A percentile compares a stretch with the other conserved stretches of the same genome.
Evolutionary conservation across 2,113 vertebrate genomes (phyloP).

Genomic region (Taxidea taxus): DNA sequence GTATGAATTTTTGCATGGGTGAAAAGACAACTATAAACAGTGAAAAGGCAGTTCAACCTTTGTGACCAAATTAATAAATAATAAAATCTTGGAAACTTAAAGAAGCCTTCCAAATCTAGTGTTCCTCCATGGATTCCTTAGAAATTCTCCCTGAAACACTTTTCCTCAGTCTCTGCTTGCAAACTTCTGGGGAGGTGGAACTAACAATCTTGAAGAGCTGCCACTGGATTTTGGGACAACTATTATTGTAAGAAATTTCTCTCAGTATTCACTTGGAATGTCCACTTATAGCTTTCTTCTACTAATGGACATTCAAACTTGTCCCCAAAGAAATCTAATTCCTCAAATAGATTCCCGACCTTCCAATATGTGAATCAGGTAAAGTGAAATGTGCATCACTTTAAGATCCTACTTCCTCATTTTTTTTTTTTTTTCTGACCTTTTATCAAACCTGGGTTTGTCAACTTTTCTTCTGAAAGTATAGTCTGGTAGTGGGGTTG

Average conservation of each 20-base stretch:
- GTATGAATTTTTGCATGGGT: rapidly evolving
- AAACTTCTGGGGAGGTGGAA: background rate
- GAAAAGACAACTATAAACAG: background rate
- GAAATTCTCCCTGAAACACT: background rate
- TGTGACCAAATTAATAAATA: background rate
- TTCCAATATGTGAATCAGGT: background rate
- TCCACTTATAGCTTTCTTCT: background rate
- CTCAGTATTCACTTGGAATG: background rate
- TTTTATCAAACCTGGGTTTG: background rate
- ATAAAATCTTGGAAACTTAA: background rate
- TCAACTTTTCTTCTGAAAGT: background rate
- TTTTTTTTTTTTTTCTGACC: background rate
- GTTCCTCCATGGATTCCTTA: rapidly evolving
- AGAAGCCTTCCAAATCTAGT: background rate
- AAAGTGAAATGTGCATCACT: background rate
- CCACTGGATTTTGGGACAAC: background rate
- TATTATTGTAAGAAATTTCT: background rate
- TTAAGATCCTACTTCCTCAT: background rate
- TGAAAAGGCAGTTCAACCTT: background rate
- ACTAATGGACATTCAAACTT: background rate
- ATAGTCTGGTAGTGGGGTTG: background rate
- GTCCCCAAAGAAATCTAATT: background rate
- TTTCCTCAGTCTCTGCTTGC: background rate
- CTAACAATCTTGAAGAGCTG: background rate
- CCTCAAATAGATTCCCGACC: background rate